Evolutionary conservation across 2,888 invertebrate species (phyloP).

Genomic region (Eupithecia subumbrata): DNA sequence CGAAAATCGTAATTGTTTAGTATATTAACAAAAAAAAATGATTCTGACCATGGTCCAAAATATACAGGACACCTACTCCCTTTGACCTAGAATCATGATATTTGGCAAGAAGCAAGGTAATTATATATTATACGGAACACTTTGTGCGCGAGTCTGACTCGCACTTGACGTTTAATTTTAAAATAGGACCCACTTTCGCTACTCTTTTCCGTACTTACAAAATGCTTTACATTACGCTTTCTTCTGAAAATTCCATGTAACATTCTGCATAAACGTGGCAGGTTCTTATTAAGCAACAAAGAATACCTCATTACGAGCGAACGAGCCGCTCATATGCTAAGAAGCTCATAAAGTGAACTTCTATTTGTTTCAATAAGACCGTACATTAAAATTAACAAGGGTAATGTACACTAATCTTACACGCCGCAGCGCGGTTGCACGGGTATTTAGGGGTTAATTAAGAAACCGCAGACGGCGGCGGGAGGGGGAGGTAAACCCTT

Average conservation of each 20-base stretch:
- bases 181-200: too few species aligned
- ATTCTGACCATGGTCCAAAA: too few species aligned
- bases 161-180: too few species aligned
- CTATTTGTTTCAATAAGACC: constrained; percentile 76
- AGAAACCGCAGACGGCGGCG: constrained; percentile 76
- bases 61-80: too few species aligned
- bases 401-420: constrained; percentile 78
- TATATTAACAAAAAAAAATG: too few species aligned
- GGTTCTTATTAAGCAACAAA: constrained; percentile 28
- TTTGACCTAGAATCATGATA: too few species aligned
- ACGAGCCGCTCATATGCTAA: constrained; percentile 55
- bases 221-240: background rate
- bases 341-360: constrained; percentile 57
- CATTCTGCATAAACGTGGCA: constrained; percentile 15
- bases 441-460: constrained; percentile 83
- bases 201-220: background rate
- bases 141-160: too few species aligned
- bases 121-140: too few species aligned
- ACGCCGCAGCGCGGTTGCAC: constrained; percentile 67
- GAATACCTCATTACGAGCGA: constrained; percentile 23
- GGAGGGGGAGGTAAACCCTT: constrained; percentile 73
- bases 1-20: too few species aligned
- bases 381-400: constrained; percentile 78
- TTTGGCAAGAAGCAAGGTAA: too few species aligned
- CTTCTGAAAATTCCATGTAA: background rate